These are phyloP conservation scores for Habroteleia sp. DNA, from an alignment of 2,888 invertebrate species.

Conservation along the genomic window DNA sequence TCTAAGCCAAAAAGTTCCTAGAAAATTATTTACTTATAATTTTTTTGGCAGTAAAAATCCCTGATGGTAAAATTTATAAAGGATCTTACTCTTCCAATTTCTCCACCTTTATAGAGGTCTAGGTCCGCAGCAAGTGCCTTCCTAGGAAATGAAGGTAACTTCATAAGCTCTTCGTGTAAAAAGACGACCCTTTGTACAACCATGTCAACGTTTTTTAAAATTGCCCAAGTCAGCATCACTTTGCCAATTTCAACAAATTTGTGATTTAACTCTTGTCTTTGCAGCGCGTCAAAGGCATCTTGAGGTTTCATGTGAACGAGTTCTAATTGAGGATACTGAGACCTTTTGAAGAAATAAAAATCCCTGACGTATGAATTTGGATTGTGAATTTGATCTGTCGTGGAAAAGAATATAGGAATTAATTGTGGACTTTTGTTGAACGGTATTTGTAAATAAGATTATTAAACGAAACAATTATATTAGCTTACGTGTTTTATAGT, in stretches of 20 bases:
- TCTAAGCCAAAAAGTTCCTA: conserved; percentile 94
- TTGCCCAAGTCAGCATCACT: conserved; percentile 94
- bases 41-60: neutral
- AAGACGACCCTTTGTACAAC: conserved; percentile 99
- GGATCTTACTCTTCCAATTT: conserved; percentile 89
- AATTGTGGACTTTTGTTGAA: neutral
- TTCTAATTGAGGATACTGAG: conserved; percentile 98
- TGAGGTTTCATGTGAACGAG: conserved; percentile 96
- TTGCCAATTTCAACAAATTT: conserved; percentile 99
- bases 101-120: conserved; percentile 93
- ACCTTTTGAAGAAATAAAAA: conserved; percentile 90
- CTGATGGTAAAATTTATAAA: neutral
- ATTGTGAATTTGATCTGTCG: conserved; percentile 96
- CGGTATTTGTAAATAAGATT: too few relatives aligned
- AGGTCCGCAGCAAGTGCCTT: conserved; percentile 98
- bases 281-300: conserved; percentile 93
- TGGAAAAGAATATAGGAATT: conserved; percentile 2
- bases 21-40: conserved; percentile 43
- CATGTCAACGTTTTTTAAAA: conserved; percentile 95
- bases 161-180: conserved; percentile 98
- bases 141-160: conserved; percentile 98
- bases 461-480: too few relatives aligned
- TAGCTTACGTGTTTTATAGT: conserved; percentile 96
- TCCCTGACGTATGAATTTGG: conserved; percentile 97
- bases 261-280: conserved; percentile 93